Evolutionary conservation across 2,797 vertebrate genomes (phyloP).

Genomic region (Urophycis tenuis): DNA sequence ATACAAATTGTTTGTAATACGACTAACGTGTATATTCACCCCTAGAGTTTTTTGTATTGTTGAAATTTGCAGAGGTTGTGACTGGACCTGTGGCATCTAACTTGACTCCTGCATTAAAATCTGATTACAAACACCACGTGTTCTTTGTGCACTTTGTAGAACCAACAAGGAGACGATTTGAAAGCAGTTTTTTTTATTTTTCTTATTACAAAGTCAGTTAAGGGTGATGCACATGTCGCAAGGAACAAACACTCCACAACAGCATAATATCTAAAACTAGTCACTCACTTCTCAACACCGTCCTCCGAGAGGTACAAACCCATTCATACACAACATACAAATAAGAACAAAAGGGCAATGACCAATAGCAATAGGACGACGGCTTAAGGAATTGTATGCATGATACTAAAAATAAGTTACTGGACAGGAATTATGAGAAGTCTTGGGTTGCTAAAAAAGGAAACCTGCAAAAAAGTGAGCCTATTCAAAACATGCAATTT

Average conservation of each 20-base stretch:
- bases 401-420: slow-evolving; percentile 63
- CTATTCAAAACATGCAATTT: slow-evolving; percentile 46
- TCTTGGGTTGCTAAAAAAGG: slow-evolving; percentile 12
- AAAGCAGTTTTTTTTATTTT: slow-evolving; percentile 49
- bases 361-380: slow-evolving; percentile 23
- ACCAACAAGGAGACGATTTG: background rate
- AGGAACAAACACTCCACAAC: slow-evolving; percentile 54
- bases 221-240: slow-evolving; percentile 68
- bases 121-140: background rate
- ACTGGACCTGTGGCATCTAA: background rate
- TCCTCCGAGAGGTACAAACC: slow-evolving; percentile 21
- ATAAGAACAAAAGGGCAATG: slow-evolving; percentile 18
- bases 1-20: no score
- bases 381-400: slow-evolving; percentile 32
- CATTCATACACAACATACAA: slow-evolving; percentile 45
- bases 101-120: background rate
- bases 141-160: background rate
- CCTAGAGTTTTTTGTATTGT: background rate
- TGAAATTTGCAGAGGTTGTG: background rate
- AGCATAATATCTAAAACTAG: slow-evolving; percentile 52
- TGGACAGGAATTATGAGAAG: slow-evolving; percentile 19
- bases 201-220: slow-evolving; percentile 63
- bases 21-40: background rate
- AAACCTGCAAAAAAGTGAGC: no score
- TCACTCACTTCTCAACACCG: slow-evolving; percentile 29